Base-by-base conservation (phyloP, 2,113 vertebrate species). In the Thunnus thynnus region DNA sequence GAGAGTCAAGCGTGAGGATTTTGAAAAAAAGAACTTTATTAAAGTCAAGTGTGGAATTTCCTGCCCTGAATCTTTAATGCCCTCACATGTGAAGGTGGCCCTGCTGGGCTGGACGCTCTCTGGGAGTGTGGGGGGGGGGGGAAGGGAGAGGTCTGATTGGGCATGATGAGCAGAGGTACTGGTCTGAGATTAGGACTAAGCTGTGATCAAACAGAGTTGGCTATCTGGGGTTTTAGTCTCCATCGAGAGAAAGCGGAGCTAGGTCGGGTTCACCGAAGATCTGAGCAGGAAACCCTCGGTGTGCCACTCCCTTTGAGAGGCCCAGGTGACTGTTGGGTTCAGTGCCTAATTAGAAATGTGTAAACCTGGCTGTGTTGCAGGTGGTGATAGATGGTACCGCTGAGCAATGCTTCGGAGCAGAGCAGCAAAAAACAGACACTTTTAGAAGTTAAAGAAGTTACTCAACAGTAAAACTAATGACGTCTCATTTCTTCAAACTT, bases 121-220 rank as follows among this genome's bases (percentile, higher is more conserved):
- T 56, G 63, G 22, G 72, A 70, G 60, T 12, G 27, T 12, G 22
- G 5, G 32, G 56, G 27, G 2, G 27, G 27, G 27, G 27, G 27
- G 2, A 2, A 22, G 27, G 22, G 70, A 48, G 61, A 27, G 25
- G 69, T 36, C 27, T 22, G 22, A n/a, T 55, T 13, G 27, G 58
- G 25, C 41, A 13, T 60, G 22, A 57, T 17, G 36, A 76, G 48
- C n/a, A 9, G 72, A 20, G 71, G 48, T 48, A 36, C 66, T 17
- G 52, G 48, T 75, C 44, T 51, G 64, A 72, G 78, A 82, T 84
- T 86, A 73, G 47, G 55, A 64, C 36, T 77, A 80, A 80, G 58
- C 60, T 73, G 6, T 54, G 89, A 91, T 91, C 84, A 92, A 92
- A 90, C 78, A 69, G 20, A 46, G 67, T 4, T 7, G 22, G 52